Percentiles rank a stretch among this genome's conserved stretches.
Evolutionary conservation across 2,113 vertebrate genomes (phyloP).

Genomic region (Dasyornis broadbenti): DNA sequence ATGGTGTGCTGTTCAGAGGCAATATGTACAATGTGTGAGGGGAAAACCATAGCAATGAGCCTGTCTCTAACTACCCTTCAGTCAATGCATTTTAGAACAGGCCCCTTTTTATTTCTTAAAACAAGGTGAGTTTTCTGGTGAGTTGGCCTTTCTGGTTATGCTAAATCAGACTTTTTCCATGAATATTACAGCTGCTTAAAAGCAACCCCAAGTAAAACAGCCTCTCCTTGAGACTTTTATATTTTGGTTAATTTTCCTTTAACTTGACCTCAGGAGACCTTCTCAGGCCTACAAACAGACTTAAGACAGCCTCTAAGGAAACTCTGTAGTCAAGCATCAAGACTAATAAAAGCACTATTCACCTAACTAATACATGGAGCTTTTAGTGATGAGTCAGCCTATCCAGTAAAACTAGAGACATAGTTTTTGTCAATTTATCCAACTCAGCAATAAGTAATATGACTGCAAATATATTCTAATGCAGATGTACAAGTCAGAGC

Average conservation of each 20-base stretch:
- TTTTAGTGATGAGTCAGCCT: constrained; percentile 36
- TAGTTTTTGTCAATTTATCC: not conserved
- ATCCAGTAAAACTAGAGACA: not conserved
- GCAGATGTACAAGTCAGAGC: not conserved
- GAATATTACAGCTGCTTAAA: not conserved
- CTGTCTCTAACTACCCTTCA: not conserved
- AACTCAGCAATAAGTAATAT: not conserved
- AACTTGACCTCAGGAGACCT: constrained; percentile 33
- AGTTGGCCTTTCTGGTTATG: not conserved
- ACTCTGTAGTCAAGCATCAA: not conserved
- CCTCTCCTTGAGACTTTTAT: not conserved
- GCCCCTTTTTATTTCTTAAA: not conserved
- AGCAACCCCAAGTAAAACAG: not conserved
- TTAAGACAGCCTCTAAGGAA: not conserved
- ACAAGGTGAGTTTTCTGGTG: not conserved
- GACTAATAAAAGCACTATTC: constrained; percentile 33
- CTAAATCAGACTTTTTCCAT: not conserved
- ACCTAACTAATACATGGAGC: not conserved
- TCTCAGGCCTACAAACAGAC: not conserved
- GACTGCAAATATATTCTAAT: not conserved
- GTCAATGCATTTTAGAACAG: not conserved
- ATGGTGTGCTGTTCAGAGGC: not conserved
- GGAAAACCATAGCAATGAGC: not conserved
- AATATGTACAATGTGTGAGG: not conserved
- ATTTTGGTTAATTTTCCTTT: not conserved